phyloP scores from a whole-genome alignment of 2,888 invertebrate genomes.

The Sarcophaga subvicina region DNA sequence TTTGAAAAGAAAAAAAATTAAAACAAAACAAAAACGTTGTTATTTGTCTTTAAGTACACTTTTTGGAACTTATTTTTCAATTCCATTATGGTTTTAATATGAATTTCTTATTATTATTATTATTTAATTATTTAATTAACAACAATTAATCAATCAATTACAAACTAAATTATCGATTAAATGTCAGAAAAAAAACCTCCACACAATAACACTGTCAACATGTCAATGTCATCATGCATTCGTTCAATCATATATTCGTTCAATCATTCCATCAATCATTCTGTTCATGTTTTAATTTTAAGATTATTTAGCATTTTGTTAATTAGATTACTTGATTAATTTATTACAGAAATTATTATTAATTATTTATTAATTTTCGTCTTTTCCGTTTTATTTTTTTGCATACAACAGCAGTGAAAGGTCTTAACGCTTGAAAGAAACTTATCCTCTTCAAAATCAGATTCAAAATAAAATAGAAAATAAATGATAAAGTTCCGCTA shows the following conservation, averaged over 20 bases:
- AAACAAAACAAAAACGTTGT: neutral
- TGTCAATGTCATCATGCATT: slow-evolving; percentile 34
- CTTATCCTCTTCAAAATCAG: too few relatives aligned
- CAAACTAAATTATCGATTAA: slow-evolving; percentile 22
- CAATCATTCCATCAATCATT: neutral
- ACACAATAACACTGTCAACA: slow-evolving; percentile 35
- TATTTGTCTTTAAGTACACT: slow-evolving; percentile 14
- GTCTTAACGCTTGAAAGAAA: too few relatives aligned
- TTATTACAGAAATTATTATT: neutral
- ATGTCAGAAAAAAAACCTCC: neutral
- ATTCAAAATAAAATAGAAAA: too few relatives aligned
- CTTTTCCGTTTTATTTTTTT: too few relatives aligned
- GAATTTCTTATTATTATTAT: neutral
- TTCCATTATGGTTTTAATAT: neutral
- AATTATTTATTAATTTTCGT: too few relatives aligned
- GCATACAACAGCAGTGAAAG: too few relatives aligned
- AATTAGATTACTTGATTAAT: neutral
- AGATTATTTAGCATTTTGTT: slow-evolving; percentile 31
- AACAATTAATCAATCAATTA: neutral
- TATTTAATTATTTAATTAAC: neutral
- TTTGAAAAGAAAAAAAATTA: neutral
- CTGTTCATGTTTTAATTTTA: neutral
- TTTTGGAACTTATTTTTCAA: neutral
- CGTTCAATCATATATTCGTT: neutral
- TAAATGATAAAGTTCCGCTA: too few relatives aligned